These are phyloP conservation scores for Danaus chrysippus DNA, from an alignment of 2,888 invertebrate genomes.

Conservation along the genomic window DNA sequence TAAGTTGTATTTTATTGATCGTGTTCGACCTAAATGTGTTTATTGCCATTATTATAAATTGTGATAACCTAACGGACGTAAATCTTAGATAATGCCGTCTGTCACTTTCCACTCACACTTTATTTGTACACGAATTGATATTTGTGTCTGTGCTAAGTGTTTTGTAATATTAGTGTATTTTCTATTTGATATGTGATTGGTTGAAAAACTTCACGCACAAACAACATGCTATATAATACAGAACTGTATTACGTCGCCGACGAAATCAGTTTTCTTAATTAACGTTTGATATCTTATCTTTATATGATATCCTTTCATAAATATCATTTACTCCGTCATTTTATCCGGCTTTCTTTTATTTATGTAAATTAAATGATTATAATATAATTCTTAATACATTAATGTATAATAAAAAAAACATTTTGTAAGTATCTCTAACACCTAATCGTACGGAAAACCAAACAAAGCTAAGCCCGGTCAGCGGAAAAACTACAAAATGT, in stretches of 20 bases:
- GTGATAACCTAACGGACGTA: conserved; percentile 36
- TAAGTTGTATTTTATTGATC: neutral
- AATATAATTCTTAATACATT: conserved; percentile 1
- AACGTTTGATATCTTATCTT: too few species aligned
- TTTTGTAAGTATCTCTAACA: conserved; percentile 7
- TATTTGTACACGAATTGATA: conserved; percentile 1
- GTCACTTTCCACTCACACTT: conserved; percentile 28
- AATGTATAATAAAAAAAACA: conserved; percentile 3
- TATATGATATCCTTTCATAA: too few species aligned
- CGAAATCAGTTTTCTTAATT: too few species aligned
- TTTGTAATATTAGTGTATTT: conserved; percentile 6
- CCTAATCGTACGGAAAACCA: conserved; percentile 27
- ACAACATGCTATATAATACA: neutral
- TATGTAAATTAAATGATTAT: neutral
- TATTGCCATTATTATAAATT: conserved; percentile 41
- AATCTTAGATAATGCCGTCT: conserved; percentile 27
- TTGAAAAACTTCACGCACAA: neutral
- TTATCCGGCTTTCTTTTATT: neutral
- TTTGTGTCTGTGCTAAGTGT: conserved; percentile 1
- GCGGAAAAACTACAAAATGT: conserved; percentile 41
- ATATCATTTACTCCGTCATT: too few species aligned
- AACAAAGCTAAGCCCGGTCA: conserved; percentile 41
- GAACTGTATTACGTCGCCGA: neutral
- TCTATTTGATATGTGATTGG: conserved; percentile 5
- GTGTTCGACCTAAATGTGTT: conserved; percentile 22